Evolutionary conservation across 2,797 vertebrate genomes (phyloP).

Genomic region (Anguilla obscura): DNA sequence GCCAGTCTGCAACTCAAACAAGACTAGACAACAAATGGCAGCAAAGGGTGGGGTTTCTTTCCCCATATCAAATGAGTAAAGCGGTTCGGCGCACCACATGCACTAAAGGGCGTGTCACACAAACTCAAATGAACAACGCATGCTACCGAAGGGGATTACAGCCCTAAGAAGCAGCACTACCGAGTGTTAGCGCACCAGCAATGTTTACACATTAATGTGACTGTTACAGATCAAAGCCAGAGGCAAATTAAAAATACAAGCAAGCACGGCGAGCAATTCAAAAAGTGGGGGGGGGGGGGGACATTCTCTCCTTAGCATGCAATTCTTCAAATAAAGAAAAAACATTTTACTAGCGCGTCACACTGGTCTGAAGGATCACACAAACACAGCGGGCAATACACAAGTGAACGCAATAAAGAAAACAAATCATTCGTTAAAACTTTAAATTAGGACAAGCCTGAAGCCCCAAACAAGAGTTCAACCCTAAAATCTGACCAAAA

Average conservation of each 20-base stretch:
- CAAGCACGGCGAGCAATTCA: constrained; percentile 6
- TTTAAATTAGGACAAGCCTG: constrained; percentile 19
- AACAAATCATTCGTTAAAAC: constrained; percentile 6
- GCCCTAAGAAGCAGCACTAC: not conserved
- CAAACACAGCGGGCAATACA: not conserved
- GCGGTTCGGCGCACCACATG: not conserved
- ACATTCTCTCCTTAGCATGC: constrained; percentile 11
- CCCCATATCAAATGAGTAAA: not conserved
- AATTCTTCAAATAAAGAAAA: constrained; percentile 8
- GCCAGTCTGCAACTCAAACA: not conserved
- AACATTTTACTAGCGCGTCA: constrained; percentile 13
- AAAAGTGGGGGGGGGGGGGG: not conserved
- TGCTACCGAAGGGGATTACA: not conserved
- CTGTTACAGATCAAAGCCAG: not conserved
- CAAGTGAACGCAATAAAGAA: constrained; percentile 23
- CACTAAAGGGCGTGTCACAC: not conserved
- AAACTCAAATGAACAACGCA: not conserved
- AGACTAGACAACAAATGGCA: not conserved
- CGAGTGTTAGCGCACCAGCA: not conserved
- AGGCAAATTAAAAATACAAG: constrained; percentile 21
- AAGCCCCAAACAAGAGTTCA: constrained; percentile 14
- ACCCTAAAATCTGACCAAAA: not conserved
- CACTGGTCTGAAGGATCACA: constrained; percentile 20
- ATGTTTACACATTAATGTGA: not conserved
- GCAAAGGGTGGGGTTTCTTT: not conserved